Conservation (phyloP, 2,888 invertebrate species). For the Lymantria monacha region DNA sequence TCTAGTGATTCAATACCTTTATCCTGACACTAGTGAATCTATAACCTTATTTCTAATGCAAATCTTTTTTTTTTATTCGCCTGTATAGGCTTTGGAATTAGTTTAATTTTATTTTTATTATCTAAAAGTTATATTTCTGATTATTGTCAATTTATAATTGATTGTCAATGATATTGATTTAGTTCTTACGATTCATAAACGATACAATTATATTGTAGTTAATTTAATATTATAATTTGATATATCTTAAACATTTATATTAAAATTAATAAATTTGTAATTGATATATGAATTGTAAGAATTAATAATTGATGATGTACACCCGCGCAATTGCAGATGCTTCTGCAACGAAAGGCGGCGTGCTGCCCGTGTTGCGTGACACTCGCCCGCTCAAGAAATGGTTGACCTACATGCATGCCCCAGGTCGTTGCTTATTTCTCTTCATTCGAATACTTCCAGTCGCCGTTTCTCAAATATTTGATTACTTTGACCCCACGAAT, state of each 20-base stretch:
- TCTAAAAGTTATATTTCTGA: no score
- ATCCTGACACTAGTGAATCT: no score
- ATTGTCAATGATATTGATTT: no score
- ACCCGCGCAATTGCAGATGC: constrained; percentile 71
- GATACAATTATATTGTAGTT: no score
- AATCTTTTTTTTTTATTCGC: no score
- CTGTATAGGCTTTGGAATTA: no score
- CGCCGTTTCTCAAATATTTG: background rate
- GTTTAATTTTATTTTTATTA: no score
- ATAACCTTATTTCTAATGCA: no score
- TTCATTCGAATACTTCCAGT: constrained; percentile 34
- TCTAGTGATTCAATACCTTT: no score
- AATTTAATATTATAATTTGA: no score
- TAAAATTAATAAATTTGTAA: background rate
- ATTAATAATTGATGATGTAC: constrained; percentile 12
- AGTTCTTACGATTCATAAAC: no score
- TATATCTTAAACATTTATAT: background rate
- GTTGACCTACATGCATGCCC: constrained; percentile 80
- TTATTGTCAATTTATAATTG: no score
- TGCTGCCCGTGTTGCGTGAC: constrained; percentile 67
- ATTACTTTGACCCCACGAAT: background rate
- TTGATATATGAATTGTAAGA: background rate
- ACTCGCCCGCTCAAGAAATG: constrained; percentile 76
- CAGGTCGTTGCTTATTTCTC: constrained; percentile 75
- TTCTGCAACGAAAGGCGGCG: constrained; percentile 56